These are phyloP conservation scores for Tetragonisca angustula DNA, from an alignment of 2,888 invertebrate species.

Conservation along the genomic window DNA sequence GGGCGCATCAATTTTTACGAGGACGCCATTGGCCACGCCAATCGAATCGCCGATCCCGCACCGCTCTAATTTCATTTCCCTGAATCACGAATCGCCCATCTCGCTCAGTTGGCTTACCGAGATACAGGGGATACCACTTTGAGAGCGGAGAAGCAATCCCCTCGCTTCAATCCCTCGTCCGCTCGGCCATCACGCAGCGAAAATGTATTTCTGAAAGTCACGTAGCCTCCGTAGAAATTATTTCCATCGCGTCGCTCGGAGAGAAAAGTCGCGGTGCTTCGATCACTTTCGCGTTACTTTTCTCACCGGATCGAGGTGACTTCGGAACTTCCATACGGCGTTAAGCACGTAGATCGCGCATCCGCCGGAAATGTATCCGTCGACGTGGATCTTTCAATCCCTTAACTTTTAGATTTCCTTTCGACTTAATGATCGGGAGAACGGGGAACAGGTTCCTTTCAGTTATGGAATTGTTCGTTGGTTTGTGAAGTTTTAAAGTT, in stretches of 20 bases:
- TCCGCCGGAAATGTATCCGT: neutral
- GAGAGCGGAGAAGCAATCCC: conserved; percentile 7
- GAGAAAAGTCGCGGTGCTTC: neutral
- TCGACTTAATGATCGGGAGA: no score
- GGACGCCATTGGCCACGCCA: conserved; percentile 32
- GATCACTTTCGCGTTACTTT: conserved; percentile 12
- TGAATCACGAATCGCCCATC: conserved; percentile 56
- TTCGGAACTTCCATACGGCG: neutral
- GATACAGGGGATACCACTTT: conserved; percentile 27
- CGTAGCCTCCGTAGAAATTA: conserved; percentile 45
- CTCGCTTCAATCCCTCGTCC: conserved; percentile 35
- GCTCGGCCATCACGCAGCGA: neutral
- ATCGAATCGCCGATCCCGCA: conserved; percentile 43
- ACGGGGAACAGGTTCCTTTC: no score
- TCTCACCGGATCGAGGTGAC: conserved; percentile 2
- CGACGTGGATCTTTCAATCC: neutral
- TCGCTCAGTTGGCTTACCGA: conserved; percentile 7
- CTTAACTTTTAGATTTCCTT: no score
- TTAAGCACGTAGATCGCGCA: neutral
- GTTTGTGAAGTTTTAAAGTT: no score
- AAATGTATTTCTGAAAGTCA: conserved; percentile 49
- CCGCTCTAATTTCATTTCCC: conserved; percentile 68
- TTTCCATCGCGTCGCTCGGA: neutral
- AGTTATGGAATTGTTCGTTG: no score
- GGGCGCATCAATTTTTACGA: conserved; percentile 54